Percentiles rank a stretch among this genome's conserved stretches.
Evolutionary conservation across 2,888 invertebrate genomes (phyloP).

Genomic region (Zaprionus obscuricornis): DNA sequence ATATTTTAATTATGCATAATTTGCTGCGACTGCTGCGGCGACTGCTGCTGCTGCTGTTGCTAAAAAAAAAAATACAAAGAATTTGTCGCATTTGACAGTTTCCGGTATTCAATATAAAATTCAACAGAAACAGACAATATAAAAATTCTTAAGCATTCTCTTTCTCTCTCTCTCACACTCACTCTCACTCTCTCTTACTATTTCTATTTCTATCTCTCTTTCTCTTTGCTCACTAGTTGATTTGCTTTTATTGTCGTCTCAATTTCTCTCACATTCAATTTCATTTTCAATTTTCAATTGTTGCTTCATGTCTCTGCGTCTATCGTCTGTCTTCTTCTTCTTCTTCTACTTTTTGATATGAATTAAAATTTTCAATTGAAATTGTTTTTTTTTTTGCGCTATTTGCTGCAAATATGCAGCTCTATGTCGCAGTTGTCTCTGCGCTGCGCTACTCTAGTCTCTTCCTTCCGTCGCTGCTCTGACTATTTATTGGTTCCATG

Average conservation of each 20-base stretch:
- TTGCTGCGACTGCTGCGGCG: too few species aligned
- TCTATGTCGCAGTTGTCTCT: slow-evolving; percentile 22
- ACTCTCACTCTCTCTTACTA: not conserved
- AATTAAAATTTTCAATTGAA: slow-evolving; percentile 67
- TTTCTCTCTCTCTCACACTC: not conserved
- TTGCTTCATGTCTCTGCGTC: not conserved
- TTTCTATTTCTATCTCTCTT: slow-evolving; percentile 1
- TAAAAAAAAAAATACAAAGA: too few species aligned
- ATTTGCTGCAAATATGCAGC: slow-evolving; percentile 2
- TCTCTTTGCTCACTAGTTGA: slow-evolving; percentile 17
- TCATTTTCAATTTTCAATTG: slow-evolving; percentile 47
- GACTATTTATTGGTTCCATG: slow-evolving; percentile 18
- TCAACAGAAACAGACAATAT: too few species aligned
- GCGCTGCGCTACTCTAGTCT: not conserved
- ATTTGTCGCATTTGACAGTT: slow-evolving; percentile 65
- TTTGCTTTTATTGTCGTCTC: slow-evolving; percentile 24
- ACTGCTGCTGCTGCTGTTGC: too few species aligned
- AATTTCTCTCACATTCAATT: slow-evolving; percentile 24
- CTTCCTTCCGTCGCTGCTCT: too few species aligned
- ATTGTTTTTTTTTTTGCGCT: slow-evolving; percentile 44
- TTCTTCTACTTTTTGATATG: slow-evolving; percentile 30
- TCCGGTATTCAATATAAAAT: slow-evolving; percentile 65
- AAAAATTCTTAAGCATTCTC: too few species aligned
- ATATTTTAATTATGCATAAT: slow-evolving; percentile 66
- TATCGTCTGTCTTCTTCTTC: not conserved